phyloP scores from a whole-genome alignment of 2,113 vertebrate genomes.

The Laterallus jamaicensis region DNA sequence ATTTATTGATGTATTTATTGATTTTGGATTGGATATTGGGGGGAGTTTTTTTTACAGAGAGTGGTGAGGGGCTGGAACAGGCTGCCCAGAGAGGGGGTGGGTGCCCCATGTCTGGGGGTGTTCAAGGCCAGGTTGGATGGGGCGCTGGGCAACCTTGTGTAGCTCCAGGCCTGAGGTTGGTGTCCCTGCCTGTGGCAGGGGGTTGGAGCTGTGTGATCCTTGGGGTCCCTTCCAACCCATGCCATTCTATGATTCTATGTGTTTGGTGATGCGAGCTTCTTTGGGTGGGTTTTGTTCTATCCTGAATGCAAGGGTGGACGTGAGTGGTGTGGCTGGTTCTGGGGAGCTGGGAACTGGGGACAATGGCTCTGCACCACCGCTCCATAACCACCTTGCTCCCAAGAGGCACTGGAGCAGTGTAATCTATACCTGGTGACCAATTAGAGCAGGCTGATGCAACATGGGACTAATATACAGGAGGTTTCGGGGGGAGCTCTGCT shows the following conservation, averaged over 20 bases:
- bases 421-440: slow-evolving; percentile 29
- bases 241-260: background rate
- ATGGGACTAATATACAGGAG: background rate
- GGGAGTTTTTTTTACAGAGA: too few relatives aligned
- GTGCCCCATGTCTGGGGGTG: too few relatives aligned
- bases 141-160: too few relatives aligned
- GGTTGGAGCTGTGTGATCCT: too few relatives aligned
- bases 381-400: background rate
- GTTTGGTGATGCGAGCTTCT: background rate
- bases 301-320: background rate
- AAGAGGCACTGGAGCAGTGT: background rate
- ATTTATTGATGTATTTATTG: background rate
- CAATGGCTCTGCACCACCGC: background rate
- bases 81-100: too few relatives aligned
- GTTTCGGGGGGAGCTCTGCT: background rate
- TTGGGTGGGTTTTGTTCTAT: background rate
- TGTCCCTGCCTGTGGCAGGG: too few relatives aligned
- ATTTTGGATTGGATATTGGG: too few relatives aligned
- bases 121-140: too few relatives aligned
- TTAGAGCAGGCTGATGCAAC: slow-evolving; percentile 37
- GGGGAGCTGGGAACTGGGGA: background rate
- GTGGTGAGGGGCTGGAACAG: too few relatives aligned
- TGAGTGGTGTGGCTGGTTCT: background rate
- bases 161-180: too few relatives aligned
- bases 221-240: too few relatives aligned